Evolutionary conservation across 2,113 vertebrate species (phyloP).

Genomic region (Murina feae): DNA sequence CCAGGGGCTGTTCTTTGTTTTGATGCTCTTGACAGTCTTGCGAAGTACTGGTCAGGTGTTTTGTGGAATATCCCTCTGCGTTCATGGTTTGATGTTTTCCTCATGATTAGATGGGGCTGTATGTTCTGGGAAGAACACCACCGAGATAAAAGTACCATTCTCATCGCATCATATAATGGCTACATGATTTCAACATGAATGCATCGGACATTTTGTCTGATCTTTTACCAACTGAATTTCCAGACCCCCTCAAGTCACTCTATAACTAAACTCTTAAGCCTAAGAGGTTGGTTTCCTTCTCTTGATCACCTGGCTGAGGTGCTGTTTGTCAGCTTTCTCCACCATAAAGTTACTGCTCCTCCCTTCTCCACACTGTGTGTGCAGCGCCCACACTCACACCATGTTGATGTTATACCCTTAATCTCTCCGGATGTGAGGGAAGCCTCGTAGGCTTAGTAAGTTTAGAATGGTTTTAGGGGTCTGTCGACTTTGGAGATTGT

Average conservation of each 20-base stretch:
- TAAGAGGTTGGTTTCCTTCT: not conserved
- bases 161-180: not conserved
- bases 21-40: not conserved
- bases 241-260: not conserved
- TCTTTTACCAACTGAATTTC: not conserved
- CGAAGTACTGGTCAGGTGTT: not conserved
- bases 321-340: not conserved
- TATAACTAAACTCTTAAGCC: not conserved
- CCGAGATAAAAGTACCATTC: not conserved
- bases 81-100: not conserved
- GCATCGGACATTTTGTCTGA: not conserved
- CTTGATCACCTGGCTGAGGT: not conserved
- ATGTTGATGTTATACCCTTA: not conserved
- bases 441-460: not conserved
- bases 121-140: not conserved
- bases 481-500: not conserved
- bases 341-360: too few species aligned
- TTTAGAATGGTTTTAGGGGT: not conserved
- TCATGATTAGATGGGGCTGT: not conserved
- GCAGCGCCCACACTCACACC: not conserved
- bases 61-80: not conserved
- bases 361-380: accelerated
- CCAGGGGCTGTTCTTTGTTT: not conserved
- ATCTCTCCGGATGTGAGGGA: not conserved
- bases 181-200: not conserved